A percentile compares a stretch with the other conserved stretches of the same genome.
phyloP scores from a whole-genome alignment of 2,888 invertebrate species.

The Ramazzottius varieornatus region DNA sequence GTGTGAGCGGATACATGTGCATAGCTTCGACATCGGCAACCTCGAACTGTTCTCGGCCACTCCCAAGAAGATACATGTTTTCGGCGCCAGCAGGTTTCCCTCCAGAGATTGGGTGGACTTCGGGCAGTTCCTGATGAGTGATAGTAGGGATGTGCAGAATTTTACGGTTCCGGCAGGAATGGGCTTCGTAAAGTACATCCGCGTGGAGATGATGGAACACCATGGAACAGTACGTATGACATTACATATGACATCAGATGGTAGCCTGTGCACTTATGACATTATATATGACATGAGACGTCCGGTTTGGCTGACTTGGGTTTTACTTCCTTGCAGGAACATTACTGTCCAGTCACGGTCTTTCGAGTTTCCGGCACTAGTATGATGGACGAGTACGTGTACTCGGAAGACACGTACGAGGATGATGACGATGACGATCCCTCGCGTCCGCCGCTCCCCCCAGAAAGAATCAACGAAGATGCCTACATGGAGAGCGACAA shows the following conservation, averaged over 20 bases:
- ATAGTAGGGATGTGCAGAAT: conserved; percentile 57
- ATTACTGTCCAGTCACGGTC: conserved; percentile 86
- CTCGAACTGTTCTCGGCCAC: conserved; percentile 91
- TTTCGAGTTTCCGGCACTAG: conserved; percentile 78
- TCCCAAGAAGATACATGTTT: conserved; percentile 65
- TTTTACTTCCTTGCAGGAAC: conserved; percentile 88
- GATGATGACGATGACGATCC: conserved; percentile 8
- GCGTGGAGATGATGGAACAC: conserved; percentile 28
- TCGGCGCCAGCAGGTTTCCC: conserved; percentile 62
- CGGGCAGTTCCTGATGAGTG: conserved; percentile 60
- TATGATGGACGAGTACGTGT: conserved; percentile 33
- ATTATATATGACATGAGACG: too few species aligned
- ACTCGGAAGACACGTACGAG: conserved; percentile 12
- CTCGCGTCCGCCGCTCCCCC: background rate
- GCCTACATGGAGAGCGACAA: background rate
- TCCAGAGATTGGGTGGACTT: conserved; percentile 69
- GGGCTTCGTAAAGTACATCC: conserved; percentile 56
- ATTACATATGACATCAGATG: too few species aligned
- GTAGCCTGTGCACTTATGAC: too few species aligned
- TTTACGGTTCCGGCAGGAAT: conserved; percentile 51
- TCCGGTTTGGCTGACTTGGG: too few species aligned
- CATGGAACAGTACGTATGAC: too few species aligned
- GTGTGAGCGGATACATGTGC: conserved; percentile 87
- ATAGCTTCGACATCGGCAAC: conserved; percentile 62
- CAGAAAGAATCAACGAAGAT: background rate